These are phyloP conservation scores for Teinopalpus imperialis DNA, from an alignment of 2,888 invertebrate genomes.

Conservation along the genomic window DNA sequence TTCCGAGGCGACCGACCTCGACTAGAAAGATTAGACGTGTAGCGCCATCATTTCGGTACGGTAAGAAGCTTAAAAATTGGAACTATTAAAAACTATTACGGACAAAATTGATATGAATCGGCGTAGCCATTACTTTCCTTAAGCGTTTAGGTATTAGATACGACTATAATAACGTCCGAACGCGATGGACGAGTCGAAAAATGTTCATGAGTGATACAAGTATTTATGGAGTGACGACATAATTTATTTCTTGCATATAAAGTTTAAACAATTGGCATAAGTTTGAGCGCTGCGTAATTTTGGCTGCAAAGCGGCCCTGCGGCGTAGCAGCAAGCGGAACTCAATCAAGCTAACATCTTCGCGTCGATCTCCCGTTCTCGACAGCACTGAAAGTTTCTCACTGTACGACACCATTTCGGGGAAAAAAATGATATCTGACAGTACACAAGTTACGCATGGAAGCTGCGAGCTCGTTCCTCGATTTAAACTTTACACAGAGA, in stretches of 20 bases:
- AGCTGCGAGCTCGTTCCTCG: slow-evolving; percentile 38
- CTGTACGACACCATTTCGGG: slow-evolving; percentile 72
- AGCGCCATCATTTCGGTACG: slow-evolving; percentile 62
- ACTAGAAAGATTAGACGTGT: slow-evolving; percentile 57
- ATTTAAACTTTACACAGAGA: slow-evolving; percentile 72
- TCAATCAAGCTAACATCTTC: slow-evolving; percentile 52
- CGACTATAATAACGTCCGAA: slow-evolving; percentile 67
- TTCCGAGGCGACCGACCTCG: slow-evolving; percentile 61
- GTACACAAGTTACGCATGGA: slow-evolving; percentile 43
- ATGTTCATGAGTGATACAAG: slow-evolving; percentile 40
- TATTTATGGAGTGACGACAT: slow-evolving; percentile 40
- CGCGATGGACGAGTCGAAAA: slow-evolving; percentile 58
- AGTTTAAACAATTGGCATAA: slow-evolving; percentile 33
- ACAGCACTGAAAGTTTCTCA: slow-evolving; percentile 31
- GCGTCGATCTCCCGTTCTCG: slow-evolving; percentile 44
- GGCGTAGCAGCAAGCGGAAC: slow-evolving; percentile 40
- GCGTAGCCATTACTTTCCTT: slow-evolving; percentile 74
- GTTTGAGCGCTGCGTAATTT: slow-evolving; percentile 41
- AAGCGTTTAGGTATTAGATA: slow-evolving; percentile 71
- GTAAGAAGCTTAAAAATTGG: slow-evolving; percentile 78
- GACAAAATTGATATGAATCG: slow-evolving; percentile 81
- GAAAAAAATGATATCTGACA: slow-evolving; percentile 74
- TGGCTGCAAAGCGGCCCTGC: slow-evolving; percentile 35
- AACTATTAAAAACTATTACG: slow-evolving; percentile 78
- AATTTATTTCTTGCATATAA: slow-evolving; percentile 36